Base-by-base conservation (phyloP, 2,797 vertebrate species). In the Danio tinwini region DNA sequence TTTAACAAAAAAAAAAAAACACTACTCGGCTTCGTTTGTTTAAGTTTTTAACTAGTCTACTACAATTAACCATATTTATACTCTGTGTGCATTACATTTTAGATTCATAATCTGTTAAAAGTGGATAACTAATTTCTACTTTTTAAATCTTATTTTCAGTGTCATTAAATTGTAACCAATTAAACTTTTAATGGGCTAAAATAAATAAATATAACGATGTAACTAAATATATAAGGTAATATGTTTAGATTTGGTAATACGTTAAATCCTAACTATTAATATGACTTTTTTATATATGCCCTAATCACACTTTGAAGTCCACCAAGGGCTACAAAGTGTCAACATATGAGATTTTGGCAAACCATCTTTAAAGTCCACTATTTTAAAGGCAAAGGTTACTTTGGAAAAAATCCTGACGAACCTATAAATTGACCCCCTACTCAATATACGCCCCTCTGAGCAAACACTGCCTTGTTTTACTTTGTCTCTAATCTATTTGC, bases 371-470 rank as follows among this genome's bases (percentile, higher is more conserved):
- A 59, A 69, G 3, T 69, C 42, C 12, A 50, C 49, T 9, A 40
- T 61, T 39, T 4, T 14, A 39, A 8, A 7, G 21, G 0, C 44
- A 40, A 44, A 49, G n/a, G 55, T 19, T 74, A 62, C 17, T 72
- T 55, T n/a, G 29, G n/a, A 19, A 7, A 42, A 37, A 47, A 45
- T 39, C 56, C 14, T 42, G 50, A 75, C 8, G 45, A 80, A 80
- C 68, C 61, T 50, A 58, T 45, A 53, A 42, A 74, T 78, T 79
- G 63, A 37, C 79, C 39, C 40, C 37, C 52, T 1, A 39, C 16
- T 19, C 19, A 29, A 74, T 47, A 76, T 17, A 50, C 52, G 42
- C 75, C 63, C 16, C 16, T 49, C 16, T 7, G 63, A 77, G 44
- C 53, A 50, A 69, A 59, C 64, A 68, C 39, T 40, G 9, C 39